Evolutionary conservation across 2,888 invertebrate genomes (phyloP).

Genomic region (Chironomus tentans): DNA sequence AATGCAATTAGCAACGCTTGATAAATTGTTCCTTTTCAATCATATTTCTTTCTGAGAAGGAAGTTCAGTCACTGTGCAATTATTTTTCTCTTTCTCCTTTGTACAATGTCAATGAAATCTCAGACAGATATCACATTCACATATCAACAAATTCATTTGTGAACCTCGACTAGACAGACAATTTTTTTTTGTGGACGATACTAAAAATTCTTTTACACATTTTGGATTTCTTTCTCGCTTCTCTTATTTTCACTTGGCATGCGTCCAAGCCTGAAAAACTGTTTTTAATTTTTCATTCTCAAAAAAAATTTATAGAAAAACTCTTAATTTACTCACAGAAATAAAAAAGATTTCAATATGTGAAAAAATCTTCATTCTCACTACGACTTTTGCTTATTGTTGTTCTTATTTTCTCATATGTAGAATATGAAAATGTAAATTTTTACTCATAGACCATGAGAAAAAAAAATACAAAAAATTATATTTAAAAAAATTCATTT

Average conservation of each 20-base stretch:
- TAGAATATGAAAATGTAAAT: background rate
- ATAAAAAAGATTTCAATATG: background rate
- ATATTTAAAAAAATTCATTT: background rate
- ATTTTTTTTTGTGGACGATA: background rate
- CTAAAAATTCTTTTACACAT: background rate
- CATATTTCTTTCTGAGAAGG: too few species aligned
- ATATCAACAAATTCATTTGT: background rate
- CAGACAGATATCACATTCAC: too few species aligned
- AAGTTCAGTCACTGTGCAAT: too few species aligned
- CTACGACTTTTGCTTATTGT: background rate
- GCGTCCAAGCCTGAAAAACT: background rate
- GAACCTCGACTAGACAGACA: background rate
- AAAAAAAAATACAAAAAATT: background rate
- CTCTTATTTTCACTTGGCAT: background rate
- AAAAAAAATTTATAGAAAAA: background rate
- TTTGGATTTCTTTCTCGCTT: background rate
- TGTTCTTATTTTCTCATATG: conserved; percentile 4
- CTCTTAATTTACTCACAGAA: conserved; percentile 4
- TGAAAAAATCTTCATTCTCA: background rate
- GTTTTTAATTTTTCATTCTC: background rate
- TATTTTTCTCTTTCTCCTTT: too few species aligned
- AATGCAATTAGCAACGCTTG: too few species aligned
- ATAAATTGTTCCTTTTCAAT: too few species aligned
- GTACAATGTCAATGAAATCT: too few species aligned
- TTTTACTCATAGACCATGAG: background rate